These are phyloP conservation scores for Philereme transversata DNA, from an alignment of 2,888 invertebrate species.

Conservation along the genomic window DNA sequence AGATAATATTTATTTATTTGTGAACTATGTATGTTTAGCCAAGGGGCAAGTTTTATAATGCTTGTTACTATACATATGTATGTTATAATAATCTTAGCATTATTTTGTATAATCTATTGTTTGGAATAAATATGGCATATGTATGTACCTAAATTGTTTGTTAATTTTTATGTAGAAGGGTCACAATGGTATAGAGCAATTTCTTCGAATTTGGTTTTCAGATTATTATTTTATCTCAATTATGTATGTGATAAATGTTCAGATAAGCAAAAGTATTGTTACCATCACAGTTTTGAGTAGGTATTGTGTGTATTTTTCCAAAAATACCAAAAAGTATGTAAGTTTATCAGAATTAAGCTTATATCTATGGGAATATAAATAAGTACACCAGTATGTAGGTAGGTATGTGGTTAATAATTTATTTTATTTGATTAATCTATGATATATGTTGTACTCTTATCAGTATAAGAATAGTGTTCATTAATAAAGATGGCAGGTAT, in stretches of 20 bases:
- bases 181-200: constrained; percentile 10
- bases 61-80: constrained; percentile 16
- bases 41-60: neutral
- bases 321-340: neutral
- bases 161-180: neutral
- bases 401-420: too few species aligned
- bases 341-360: neutral
- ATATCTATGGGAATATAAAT: constrained; percentile 6
- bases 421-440: neutral
- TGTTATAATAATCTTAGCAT: constrained; percentile 12
- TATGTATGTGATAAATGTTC: constrained; percentile 21
- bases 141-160: constrained; percentile 18
- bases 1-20: neutral
- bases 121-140: constrained; percentile 13
- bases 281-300: constrained; percentile 9
- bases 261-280: neutral
- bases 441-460: constrained; percentile 13
- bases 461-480: too few species aligned
- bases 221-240: constrained; percentile 10
- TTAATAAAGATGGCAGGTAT: too few species aligned
- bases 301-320: constrained; percentile 7
- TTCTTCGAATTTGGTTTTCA: constrained; percentile 1
- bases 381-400: constrained; percentile 17
- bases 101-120: constrained; percentile 14
- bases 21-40: constrained; percentile 1